Conservation (phyloP, 2,797 vertebrate species). For the Ammospiza maritima region DNA sequence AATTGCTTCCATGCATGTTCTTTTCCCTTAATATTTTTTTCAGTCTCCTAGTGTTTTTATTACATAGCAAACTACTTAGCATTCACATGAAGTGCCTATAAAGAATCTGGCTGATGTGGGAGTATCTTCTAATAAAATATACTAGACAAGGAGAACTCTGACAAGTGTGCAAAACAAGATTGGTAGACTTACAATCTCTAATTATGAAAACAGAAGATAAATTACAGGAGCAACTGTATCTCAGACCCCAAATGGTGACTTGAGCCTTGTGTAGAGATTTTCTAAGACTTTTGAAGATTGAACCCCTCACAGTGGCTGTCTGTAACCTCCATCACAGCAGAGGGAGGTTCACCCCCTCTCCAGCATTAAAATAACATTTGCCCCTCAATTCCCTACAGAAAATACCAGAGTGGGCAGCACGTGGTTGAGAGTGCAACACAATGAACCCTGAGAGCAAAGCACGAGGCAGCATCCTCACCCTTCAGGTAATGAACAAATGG, state of each 20-base stretch:
- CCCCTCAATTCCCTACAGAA: not conserved
- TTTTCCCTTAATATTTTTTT: not conserved
- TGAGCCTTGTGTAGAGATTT: not conserved
- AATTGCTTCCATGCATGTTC: not conserved
- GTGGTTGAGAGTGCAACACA: not conserved
- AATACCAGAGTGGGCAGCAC: not conserved
- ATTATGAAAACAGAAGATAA: not conserved
- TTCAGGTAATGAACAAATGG: slow-evolving; percentile 41
- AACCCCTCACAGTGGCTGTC: not conserved
- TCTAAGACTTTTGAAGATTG: not conserved
- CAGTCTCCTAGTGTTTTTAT: not conserved
- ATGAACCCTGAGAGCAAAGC: not conserved
- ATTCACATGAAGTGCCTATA: not conserved
- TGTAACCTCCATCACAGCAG: not conserved
- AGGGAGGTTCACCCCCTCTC: not conserved
- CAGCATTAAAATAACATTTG: not conserved
- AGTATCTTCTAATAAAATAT: not conserved
- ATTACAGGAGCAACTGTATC: rapidly evolving
- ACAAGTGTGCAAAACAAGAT: not conserved
- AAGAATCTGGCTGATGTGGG: not conserved
- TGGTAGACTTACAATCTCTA: not conserved
- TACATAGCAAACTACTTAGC: not conserved
- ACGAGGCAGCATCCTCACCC: not conserved
- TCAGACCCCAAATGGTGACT: not conserved
- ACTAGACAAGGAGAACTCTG: not conserved